Conservation (phyloP, 2,113 vertebrate genomes). For the Macquaria australasica region DNA sequence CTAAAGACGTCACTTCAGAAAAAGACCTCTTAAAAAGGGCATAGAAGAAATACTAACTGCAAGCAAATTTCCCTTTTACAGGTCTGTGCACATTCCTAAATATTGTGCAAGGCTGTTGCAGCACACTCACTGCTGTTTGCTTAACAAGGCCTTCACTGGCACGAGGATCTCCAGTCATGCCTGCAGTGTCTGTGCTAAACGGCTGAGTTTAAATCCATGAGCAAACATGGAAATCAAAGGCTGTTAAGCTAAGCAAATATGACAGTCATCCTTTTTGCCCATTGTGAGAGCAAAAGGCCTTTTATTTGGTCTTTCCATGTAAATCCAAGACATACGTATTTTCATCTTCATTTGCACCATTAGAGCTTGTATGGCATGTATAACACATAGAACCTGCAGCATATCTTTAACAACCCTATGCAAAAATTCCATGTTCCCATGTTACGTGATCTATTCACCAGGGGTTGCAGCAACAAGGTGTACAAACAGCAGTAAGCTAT, state of each 20-base stretch:
- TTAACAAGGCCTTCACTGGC: conserved; percentile 14
- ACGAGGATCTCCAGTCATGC: conserved; percentile 30
- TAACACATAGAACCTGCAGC: too few relatives aligned
- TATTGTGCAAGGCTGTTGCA: conserved; percentile 20
- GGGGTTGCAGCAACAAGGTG: not conserved
- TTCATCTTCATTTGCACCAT: not conserved
- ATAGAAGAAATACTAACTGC: not conserved
- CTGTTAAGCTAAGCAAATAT: conserved; percentile 26
- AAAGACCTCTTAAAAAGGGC: not conserved
- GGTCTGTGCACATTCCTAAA: conserved; percentile 32
- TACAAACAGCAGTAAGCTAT: not conserved
- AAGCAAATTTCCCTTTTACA: not conserved
- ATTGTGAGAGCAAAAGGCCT: conserved; percentile 1
- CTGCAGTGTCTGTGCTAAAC: conserved; percentile 6
- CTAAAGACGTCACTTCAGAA: not conserved
- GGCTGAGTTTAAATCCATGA: conserved; percentile 31
- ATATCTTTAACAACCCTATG: too few relatives aligned
- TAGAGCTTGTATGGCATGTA: not conserved
- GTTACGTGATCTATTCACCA: too few relatives aligned
- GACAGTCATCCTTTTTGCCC: not conserved
- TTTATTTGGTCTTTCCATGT: not conserved
- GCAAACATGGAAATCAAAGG: conserved; percentile 47
- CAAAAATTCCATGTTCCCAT: too few relatives aligned
- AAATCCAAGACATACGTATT: not conserved
- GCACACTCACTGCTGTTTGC: conserved; percentile 13